These are phyloP conservation scores for Huso huso DNA, from an alignment of 2,797 vertebrate species.

Conservation along the genomic window DNA sequence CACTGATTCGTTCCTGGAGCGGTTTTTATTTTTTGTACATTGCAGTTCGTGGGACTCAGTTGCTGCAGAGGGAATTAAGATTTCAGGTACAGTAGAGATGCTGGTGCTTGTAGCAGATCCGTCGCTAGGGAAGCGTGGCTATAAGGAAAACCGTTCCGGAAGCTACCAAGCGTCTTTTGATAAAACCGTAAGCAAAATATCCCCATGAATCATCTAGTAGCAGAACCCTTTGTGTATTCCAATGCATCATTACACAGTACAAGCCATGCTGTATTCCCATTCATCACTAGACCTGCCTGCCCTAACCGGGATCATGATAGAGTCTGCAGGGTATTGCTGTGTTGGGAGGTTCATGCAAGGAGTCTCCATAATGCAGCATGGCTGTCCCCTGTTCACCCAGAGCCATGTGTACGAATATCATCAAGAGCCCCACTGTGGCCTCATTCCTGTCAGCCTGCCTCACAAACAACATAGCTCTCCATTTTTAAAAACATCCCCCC, in stretches of 20 bases:
- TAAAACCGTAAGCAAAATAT: background rate
- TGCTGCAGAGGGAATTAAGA: too few relatives aligned
- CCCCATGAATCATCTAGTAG: background rate
- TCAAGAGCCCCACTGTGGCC: constrained; percentile 34
- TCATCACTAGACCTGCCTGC: background rate
- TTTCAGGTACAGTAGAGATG: too few relatives aligned
- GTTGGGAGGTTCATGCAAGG: constrained; percentile 26
- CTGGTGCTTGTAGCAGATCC: too few relatives aligned
- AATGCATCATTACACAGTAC: constrained; percentile 1
- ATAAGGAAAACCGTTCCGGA: background rate
- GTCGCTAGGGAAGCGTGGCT: too few relatives aligned
- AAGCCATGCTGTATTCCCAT: background rate
- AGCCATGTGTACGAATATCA: constrained; percentile 23
- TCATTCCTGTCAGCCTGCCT: constrained; percentile 48
- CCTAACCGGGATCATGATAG: background rate
- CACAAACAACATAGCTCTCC: constrained; percentile 41
- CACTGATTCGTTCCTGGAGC: too few relatives aligned
- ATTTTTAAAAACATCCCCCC: constrained; percentile 48
- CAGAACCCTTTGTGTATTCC: background rate
- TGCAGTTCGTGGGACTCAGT: too few relatives aligned
- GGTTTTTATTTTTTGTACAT: too few relatives aligned
- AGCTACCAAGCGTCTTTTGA: background rate
- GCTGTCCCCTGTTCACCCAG: constrained; percentile 36
- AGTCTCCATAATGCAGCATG: constrained; percentile 15
- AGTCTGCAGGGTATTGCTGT: constrained; percentile 31